Evolutionary conservation across 2,113 vertebrate genomes (phyloP), one percentile per base, ranked within the genome.

Genomic region (Garra rufa): DNA sequence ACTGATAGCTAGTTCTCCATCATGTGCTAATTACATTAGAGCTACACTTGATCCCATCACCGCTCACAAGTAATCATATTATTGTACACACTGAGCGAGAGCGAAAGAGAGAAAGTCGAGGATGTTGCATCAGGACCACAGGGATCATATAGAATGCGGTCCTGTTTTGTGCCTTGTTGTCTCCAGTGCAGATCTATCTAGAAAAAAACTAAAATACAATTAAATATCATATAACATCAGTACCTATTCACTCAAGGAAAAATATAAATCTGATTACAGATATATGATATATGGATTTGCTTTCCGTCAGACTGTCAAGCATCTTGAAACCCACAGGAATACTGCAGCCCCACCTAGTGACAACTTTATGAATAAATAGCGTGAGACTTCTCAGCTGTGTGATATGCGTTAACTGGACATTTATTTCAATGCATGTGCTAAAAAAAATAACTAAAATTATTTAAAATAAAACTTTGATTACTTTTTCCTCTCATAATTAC

Each of bases 1-100:
- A 91, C 90, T 88, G 57, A 69, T 92, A 89, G 88, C 86, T 85
- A 86, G 86, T 92, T 91, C 90, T 92, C 92, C 85, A 91, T 94
- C 92, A 94, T 92, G 80, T 91, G 85, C 87, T 93, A 93, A 95
- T 94, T 81, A 88, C 80, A 92, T 95, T 93, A 93, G 86, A 57
- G 69, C 17, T 77, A 34, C 88, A 92, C 89, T 92, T 91, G 88
- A 92, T 90, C 92, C 90, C 91, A 91, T 93, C 90, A 89, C 89
- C 90, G 86, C 87, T 89, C 89, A 90, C 83, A 61, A 10, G 84
- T 93, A 93, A 94, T 93, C 91, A 90, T 89, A 91, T 94, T 94
- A 92, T 88, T 87, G 76, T 61, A 65, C 30, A 41, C 9, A 46
- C 6, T 73, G 55, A 61, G 41, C 61, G 77, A 50, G 70, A 82